Conservation (phyloP, 1,140 invertebrate species). For the Papilio helenus region DNA sequence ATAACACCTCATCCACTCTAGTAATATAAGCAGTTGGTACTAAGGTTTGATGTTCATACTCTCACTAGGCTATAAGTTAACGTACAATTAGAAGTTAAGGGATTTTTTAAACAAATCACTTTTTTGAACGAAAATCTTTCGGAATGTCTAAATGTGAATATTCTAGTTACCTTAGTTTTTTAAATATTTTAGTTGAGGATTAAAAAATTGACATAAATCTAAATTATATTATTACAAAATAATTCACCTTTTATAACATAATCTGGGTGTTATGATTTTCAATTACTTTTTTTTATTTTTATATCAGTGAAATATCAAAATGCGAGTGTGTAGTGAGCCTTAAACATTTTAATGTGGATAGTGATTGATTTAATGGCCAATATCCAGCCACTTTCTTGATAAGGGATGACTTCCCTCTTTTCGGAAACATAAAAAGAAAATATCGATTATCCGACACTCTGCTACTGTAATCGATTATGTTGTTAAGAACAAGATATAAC, state of each 20-base stretch:
- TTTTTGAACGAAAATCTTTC: no score
- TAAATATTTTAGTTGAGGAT: no score
- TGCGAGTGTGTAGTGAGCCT: background rate
- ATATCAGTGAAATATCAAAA: background rate
- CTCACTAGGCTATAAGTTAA: no score
- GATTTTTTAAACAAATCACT: no score
- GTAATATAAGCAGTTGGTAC: background rate
- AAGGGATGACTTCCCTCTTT: constrained; percentile 27
- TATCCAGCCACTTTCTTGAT: background rate
- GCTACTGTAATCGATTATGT: background rate
- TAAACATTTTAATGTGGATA: constrained; percentile 4
- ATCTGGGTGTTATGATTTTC: no score
- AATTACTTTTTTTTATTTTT: background rate
- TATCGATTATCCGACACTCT: constrained; percentile 2
- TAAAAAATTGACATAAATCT: no score
- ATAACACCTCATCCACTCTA: background rate
- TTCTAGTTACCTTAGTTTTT: no score
- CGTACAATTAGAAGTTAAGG: no score
- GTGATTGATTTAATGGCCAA: constrained; percentile 36
- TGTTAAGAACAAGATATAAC: background rate
- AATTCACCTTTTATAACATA: no score
- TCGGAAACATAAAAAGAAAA: constrained; percentile 8
- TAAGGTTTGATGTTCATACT: no score
- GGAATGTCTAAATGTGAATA: no score
- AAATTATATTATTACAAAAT: no score